Evolutionary conservation across 1,140 invertebrate species (phyloP), one percentile per base, ranked within the genome.

Genomic region (Schlechtendalia chinensis): DNA sequence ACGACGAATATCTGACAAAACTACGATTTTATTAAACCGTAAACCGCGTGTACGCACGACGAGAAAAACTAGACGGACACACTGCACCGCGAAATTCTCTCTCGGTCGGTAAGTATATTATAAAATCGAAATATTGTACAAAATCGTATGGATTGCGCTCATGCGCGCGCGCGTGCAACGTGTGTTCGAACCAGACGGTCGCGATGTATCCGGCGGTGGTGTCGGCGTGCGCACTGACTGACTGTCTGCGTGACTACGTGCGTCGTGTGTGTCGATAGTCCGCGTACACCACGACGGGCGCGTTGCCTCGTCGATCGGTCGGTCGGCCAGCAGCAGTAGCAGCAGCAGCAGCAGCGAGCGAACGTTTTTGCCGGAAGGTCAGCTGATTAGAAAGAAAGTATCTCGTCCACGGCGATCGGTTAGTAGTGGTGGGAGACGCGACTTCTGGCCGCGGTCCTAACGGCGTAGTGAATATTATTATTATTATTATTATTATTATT

Each of bases 351-450:
- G 8, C 32, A 39, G 32, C 59, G 14, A 71, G 39, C 47, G 16
- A 61, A 63, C 75, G 75, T 79, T 79, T 63, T 63, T 32, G 75
- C 75, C 58, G 58, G 75, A 79, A 79, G 75, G 75, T 79, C 75
- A 79, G 75, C 75, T 79, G 75, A 79, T 79, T 63, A 79, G 75
- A 79, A 79, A 79, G 75, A 79, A 79, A 79, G 75, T 79, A 79
- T n/a, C 53, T 56, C 32, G 8, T 4, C 32, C 32, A 39, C 8
- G 32, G 32, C 8, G 32, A 39, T 39, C 32, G 32, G 32, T 39
- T 39, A 39, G 32, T 39, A 39, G 54, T 45, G 56, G 72, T 77
- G 56, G 72, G 39, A 77, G 72, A 27, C 22, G 50, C 29, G 53
- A 45, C 19, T n/a, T n/a, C 22, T 24, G 32, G 22, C 14, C 6